A percentile compares a stretch with the other conserved stretches of the same genome.
These are phyloP conservation scores for Tenthredo amoena DNA, from an alignment of 2,888 invertebrate species.

Conservation along the genomic window DNA sequence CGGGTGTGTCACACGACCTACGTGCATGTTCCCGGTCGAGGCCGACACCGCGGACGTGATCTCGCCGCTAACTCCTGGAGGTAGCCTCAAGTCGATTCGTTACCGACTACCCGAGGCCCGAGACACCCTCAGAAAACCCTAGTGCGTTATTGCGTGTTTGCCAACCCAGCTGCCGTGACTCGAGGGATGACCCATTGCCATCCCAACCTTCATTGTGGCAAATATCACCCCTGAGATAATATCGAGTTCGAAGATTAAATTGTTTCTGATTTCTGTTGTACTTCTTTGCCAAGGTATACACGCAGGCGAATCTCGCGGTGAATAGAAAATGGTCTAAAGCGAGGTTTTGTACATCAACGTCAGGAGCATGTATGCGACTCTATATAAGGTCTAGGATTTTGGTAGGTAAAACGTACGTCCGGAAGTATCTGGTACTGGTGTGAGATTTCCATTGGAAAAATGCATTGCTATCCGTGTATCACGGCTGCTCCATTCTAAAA, in stretches of 20 bases:
- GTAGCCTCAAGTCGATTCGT: slow-evolving; percentile 46
- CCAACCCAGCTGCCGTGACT: slow-evolving; percentile 21
- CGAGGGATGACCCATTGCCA: slow-evolving; percentile 23
- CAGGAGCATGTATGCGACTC: neutral
- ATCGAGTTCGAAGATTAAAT: slow-evolving; percentile 6
- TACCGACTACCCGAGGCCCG: slow-evolving; percentile 36
- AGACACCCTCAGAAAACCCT: slow-evolving; percentile 29
- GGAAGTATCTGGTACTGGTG: neutral
- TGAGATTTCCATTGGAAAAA: slow-evolving; percentile 20
- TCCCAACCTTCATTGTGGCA: neutral
- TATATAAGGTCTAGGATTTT: neutral
- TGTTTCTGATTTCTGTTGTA: slow-evolving; percentile 2
- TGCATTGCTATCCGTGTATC: slow-evolving; percentile 48
- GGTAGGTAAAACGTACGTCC: slow-evolving; percentile 17
- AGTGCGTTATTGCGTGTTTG: slow-evolving; percentile 44
- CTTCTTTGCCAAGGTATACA: neutral
- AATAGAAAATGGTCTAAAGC: slow-evolving; percentile 10
- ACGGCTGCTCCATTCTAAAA: slow-evolving; percentile 45
- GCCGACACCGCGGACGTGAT: slow-evolving; percentile 51
- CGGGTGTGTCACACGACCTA: slow-evolving; percentile 52
- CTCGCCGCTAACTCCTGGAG: slow-evolving; percentile 38
- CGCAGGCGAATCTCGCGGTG: neutral
- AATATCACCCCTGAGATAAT: slow-evolving; percentile 28
- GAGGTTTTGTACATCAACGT: neutral
- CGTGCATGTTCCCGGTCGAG: slow-evolving; percentile 50